Conservation (phyloP, 2,113 vertebrate genomes). For the Cyprinodon tularosa region DNA sequence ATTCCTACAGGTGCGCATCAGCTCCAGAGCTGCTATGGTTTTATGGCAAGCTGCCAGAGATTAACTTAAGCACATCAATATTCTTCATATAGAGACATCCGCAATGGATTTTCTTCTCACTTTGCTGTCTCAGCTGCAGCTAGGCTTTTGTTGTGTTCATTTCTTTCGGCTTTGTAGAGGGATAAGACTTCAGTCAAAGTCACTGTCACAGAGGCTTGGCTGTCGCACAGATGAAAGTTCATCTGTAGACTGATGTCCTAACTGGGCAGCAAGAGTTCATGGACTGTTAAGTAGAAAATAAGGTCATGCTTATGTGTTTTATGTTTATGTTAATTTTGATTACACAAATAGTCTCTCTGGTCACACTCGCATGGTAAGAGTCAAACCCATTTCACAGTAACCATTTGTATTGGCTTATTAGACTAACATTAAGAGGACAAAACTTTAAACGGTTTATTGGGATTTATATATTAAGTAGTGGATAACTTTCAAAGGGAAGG, state of each 20-base stretch:
- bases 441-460: neutral
- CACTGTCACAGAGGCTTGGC: constrained; percentile 40
- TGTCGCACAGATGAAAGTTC: constrained; percentile 38
- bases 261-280: neutral
- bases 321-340: neutral
- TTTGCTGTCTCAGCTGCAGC: constrained; percentile 47
- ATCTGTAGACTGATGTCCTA: constrained; percentile 11
- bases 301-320: neutral
- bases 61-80: constrained; percentile 64
- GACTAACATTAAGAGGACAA: neutral
- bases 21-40: constrained; percentile 43
- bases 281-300: neutral
- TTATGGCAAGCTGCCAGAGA: constrained; percentile 58
- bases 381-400: neutral
- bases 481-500: neutral
- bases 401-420: neutral
- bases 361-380: no score
- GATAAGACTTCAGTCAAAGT: constrained; percentile 41
- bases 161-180: constrained; percentile 39
- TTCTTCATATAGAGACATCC: constrained; percentile 50
- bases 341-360: neutral
- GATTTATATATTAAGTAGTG: neutral
- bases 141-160: constrained; percentile 37
- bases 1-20: constrained; percentile 63
- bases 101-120: constrained; percentile 38